These are phyloP conservation scores for Zootoca vivipara DNA, from an alignment of 2,113 vertebrate species.

Conservation along the genomic window DNA sequence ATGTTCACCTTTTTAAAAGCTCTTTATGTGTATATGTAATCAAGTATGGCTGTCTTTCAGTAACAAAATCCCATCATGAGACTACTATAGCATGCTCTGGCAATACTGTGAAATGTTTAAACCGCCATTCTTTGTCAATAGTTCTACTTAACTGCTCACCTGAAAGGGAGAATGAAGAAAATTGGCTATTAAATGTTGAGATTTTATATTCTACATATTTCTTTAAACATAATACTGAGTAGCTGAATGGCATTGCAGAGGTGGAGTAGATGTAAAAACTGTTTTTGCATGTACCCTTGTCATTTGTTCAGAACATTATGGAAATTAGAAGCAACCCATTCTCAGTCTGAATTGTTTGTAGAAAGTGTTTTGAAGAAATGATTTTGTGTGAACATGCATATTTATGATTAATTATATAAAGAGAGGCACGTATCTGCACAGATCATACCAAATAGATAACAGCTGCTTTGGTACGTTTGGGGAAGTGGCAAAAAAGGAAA, in stretches of 20 bases:
- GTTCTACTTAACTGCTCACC: slow-evolving; percentile 78
- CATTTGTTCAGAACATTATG: slow-evolving; percentile 46
- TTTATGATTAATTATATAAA: slow-evolving; percentile 42
- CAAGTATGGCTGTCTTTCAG: slow-evolving; percentile 46
- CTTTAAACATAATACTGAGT: slow-evolving; percentile 61
- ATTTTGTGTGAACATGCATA: slow-evolving; percentile 52
- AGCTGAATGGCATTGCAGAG: slow-evolving; percentile 72
- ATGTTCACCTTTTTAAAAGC: slow-evolving; percentile 59
- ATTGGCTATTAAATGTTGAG: slow-evolving; percentile 52
- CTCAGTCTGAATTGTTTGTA: slow-evolving; percentile 40
- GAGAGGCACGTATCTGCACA: slow-evolving; percentile 61
- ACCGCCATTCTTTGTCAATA: slow-evolving; percentile 34
- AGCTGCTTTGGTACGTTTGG: neutral
- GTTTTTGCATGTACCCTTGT: slow-evolving; percentile 48
- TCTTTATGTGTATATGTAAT: slow-evolving; percentile 52
- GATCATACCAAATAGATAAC: slow-evolving; percentile 43
- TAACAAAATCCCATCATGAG: slow-evolving; percentile 50
- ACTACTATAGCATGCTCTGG: slow-evolving; percentile 47
- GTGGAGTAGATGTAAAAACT: slow-evolving; percentile 64
- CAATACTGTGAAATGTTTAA: slow-evolving; percentile 34
- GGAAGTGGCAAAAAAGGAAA: neutral
- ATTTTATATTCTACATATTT: slow-evolving; percentile 45
- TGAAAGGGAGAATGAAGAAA: slow-evolving; percentile 68
- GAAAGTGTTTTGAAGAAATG: slow-evolving; percentile 63
- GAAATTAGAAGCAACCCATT: slow-evolving; percentile 38